Conservation (phyloP, 2,888 invertebrate genomes). For the Smittia aterrima region DNA sequence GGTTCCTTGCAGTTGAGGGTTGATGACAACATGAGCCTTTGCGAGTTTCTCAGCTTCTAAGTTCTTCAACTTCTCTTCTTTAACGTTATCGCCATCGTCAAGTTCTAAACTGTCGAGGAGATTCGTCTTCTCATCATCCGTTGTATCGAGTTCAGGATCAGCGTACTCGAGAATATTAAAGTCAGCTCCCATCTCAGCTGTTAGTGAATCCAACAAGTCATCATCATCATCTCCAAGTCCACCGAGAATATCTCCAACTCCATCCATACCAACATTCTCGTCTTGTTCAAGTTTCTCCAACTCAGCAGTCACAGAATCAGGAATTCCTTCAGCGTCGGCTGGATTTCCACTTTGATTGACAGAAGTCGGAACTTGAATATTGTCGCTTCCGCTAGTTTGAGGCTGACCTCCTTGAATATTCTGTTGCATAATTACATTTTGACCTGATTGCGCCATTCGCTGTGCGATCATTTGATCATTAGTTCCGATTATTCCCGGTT, state of each 20-base stretch:
- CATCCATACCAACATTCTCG: slow-evolving; percentile 63
- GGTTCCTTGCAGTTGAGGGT: slow-evolving; percentile 42
- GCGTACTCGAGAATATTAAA: slow-evolving; percentile 95
- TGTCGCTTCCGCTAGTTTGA: neutral
- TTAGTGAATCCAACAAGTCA: slow-evolving; percentile 68
- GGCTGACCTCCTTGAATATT: slow-evolving; percentile 29
- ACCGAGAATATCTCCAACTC: slow-evolving; percentile 76
- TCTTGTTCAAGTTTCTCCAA: slow-evolving; percentile 66
- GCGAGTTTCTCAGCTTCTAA: slow-evolving; percentile 44
- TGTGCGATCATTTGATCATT: slow-evolving; percentile 20
- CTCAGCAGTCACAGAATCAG: slow-evolving; percentile 67
- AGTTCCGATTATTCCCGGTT: neutral
- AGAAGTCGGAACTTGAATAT: neutral
- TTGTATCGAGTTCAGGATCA: slow-evolving; percentile 85
- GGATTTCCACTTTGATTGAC: slow-evolving; percentile 10
- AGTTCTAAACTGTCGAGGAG: slow-evolving; percentile 82
- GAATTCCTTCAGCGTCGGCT: slow-evolving; percentile 59
- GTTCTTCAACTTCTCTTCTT: slow-evolving; percentile 59
- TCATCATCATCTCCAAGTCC: slow-evolving; percentile 85
- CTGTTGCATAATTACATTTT: slow-evolving; percentile 39
- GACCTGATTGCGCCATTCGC: slow-evolving; percentile 2
- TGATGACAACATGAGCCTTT: slow-evolving; percentile 10
- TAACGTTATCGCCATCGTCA: slow-evolving; percentile 71
- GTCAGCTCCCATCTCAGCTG: slow-evolving; percentile 88
- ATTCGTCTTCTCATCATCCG: slow-evolving; percentile 76